phyloP scores from a whole-genome alignment of 2,888 invertebrate genomes.

The Drosophila birchii region DNA sequence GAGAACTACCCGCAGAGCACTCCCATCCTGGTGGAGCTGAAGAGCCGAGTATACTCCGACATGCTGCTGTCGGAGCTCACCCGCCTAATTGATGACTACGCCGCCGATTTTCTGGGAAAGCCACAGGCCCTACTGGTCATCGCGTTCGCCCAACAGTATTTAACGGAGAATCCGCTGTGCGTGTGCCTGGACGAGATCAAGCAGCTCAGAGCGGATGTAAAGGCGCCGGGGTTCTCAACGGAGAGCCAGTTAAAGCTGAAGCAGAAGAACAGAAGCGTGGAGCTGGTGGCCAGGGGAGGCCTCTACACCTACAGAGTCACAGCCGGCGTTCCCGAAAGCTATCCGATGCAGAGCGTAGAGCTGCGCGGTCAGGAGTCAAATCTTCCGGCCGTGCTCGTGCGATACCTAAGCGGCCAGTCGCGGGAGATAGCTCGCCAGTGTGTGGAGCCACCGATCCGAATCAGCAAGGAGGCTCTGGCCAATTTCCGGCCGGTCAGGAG shows the following conservation, averaged over 20 bases:
- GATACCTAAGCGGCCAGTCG: slow-evolving; percentile 88
- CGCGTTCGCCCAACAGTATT: slow-evolving; percentile 87
- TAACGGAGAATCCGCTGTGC: slow-evolving; percentile 89
- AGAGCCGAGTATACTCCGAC: slow-evolving; percentile 88
- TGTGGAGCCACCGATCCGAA: slow-evolving; percentile 88
- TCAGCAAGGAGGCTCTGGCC: slow-evolving; percentile 84
- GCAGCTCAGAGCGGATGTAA: slow-evolving; percentile 86
- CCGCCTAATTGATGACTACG: slow-evolving; percentile 87
- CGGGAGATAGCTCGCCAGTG: slow-evolving; percentile 89
- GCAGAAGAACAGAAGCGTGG: slow-evolving; percentile 88
- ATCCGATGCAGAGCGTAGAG: slow-evolving; percentile 86
- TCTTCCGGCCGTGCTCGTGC: slow-evolving; percentile 87
- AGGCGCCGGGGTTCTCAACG: slow-evolving; percentile 29
- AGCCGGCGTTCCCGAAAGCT: slow-evolving; percentile 87
- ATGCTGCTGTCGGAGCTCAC: slow-evolving; percentile 87
- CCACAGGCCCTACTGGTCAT: slow-evolving; percentile 87
- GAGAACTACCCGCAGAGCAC: slow-evolving; percentile 86
- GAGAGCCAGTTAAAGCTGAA: slow-evolving; percentile 88
- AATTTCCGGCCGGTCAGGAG: slow-evolving; percentile 88
- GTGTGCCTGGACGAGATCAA: slow-evolving; percentile 90
- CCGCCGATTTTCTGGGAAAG: slow-evolving; percentile 87
- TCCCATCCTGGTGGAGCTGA: slow-evolving; percentile 88
- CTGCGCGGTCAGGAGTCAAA: slow-evolving; percentile 87
- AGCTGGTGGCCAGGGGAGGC: slow-evolving; percentile 86
- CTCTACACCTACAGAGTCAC: slow-evolving; percentile 87